Evolutionary conservation across 2,113 vertebrate species (phyloP), one percentile per base, ranked within the genome.

Genomic region (Callaeas wilsoni): DNA sequence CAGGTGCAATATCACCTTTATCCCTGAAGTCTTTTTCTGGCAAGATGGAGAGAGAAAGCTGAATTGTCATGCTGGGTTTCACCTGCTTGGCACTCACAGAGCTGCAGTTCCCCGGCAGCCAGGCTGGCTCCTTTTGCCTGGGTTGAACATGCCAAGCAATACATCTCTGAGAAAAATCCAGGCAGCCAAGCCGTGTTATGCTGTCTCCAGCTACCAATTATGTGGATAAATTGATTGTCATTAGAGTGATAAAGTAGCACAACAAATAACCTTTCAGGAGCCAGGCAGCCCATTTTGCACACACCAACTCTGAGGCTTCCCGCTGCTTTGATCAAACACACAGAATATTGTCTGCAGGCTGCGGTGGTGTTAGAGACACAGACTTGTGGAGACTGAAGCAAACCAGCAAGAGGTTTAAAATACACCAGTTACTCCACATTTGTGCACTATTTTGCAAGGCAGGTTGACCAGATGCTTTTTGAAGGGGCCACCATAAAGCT

Each of bases 171-270:
- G 87, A 90, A 91, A 93, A 92, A 91, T 81, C 39, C 87, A 77
- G 50, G 52, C 91, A 93, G 84, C 75, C 75, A 93, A 74, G 82
- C 16, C 5, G 4, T 25, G 50, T 92, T 71, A 74, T 10, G 14
- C 79, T 93, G 85, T 93, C 94, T 95, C 79, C 78, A 90, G 89
- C 82, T 65, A 79, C 67, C 47, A 93, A 35, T 93, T 91, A 93
- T 63, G 82, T 0, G 0, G 70, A 90, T 88, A 78, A 95, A 96
- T 70, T 84, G 75, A 65, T 90, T 85, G 90, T 83, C 29, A 21
- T 85, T 47, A 68, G 64, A 92, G 79, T 81, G 75, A 93, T 67
- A 67, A 94, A 91, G 68, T 3, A 67, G 39, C 55, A 60, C 78
- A 80, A 64, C 82, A 96, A 92, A 86, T 80, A 63, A 79, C 83